Conservation (phyloP, 2,888 invertebrate species). For the Heliconius sara region DNA sequence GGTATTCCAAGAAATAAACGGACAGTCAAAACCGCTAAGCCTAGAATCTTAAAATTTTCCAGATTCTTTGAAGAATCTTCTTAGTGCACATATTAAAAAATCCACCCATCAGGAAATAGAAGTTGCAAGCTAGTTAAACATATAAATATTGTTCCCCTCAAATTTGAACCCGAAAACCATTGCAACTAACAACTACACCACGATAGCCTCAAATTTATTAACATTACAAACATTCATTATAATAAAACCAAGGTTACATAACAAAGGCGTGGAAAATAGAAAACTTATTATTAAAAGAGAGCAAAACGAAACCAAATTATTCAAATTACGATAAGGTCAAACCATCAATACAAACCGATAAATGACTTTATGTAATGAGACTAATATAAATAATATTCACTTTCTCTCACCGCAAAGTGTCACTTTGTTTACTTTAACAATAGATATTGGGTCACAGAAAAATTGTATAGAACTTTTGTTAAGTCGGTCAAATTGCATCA, state of each 20-base stretch:
- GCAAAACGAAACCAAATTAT: conserved; percentile 38
- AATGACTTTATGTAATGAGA: conserved; percentile 61
- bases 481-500: conserved; percentile 34
- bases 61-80: too few species aligned
- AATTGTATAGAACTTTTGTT: conserved; percentile 24
- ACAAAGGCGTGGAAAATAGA: conserved; percentile 26
- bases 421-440: conserved; percentile 48
- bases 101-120: too few species aligned
- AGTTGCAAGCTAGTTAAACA: too few species aligned
- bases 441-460: conserved; percentile 18
- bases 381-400: conserved; percentile 46
- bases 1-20: too few species aligned
- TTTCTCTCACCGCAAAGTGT: conserved; percentile 63
- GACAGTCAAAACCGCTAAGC: too few species aligned
- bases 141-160: too few species aligned
- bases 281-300: conserved; percentile 36
- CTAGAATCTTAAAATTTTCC: too few species aligned
- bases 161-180: too few species aligned
- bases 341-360: conserved; percentile 33
- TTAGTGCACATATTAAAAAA: too few species aligned
- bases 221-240: background rate
- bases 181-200: background rate
- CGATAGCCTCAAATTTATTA: too few species aligned
- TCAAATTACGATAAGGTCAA: conserved; percentile 39
- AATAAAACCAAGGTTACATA: background rate